Percentiles rank a stretch among this genome's conserved stretches.
phyloP scores from a whole-genome alignment of 2,797 vertebrate species.

The Paguma larvata region DNA sequence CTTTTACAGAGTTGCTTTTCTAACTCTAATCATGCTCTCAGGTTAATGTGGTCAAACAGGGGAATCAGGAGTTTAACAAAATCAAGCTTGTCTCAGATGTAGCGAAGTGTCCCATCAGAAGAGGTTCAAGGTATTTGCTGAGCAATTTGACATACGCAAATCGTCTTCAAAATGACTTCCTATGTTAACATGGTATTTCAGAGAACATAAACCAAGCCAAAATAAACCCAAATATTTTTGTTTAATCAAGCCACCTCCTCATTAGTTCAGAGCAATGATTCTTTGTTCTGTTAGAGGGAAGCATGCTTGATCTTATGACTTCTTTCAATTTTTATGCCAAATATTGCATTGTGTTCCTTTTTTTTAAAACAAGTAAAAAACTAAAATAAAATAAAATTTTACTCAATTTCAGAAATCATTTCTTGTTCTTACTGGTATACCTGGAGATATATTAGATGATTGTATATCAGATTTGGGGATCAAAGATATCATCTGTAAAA shows the following conservation, averaged over 20 bases:
- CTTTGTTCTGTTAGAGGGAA: slow-evolving; percentile 25
- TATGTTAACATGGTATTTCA: slow-evolving; percentile 57
- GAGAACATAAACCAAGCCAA: slow-evolving; percentile 63
- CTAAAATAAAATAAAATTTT: not conserved
- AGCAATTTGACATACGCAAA: slow-evolving; percentile 67
- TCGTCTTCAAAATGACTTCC: slow-evolving; percentile 70
- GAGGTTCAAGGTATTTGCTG: slow-evolving; percentile 63
- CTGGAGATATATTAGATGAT: not conserved
- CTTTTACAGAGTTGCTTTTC: slow-evolving; percentile 29
- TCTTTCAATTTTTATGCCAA: not conserved
- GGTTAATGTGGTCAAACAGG: slow-evolving; percentile 67
- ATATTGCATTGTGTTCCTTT: not conserved
- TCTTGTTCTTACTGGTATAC: slow-evolving; percentile 14
- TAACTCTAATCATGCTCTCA: slow-evolving; percentile 64
- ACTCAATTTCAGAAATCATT: slow-evolving; percentile 37
- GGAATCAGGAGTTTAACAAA: slow-evolving; percentile 60
- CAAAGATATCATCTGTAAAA: slow-evolving; percentile 21
- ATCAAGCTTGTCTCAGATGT: slow-evolving; percentile 73
- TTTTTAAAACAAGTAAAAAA: not conserved
- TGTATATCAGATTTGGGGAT: not conserved
- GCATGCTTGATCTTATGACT: slow-evolving; percentile 35
- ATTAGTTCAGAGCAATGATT: slow-evolving; percentile 35
- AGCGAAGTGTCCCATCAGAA: slow-evolving; percentile 70
- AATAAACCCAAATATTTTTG: slow-evolving; percentile 73
- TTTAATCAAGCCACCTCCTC: slow-evolving; percentile 68